Conservation (phyloP, 2,797 vertebrate genomes). For the Aldrovandia affinis region DNA sequence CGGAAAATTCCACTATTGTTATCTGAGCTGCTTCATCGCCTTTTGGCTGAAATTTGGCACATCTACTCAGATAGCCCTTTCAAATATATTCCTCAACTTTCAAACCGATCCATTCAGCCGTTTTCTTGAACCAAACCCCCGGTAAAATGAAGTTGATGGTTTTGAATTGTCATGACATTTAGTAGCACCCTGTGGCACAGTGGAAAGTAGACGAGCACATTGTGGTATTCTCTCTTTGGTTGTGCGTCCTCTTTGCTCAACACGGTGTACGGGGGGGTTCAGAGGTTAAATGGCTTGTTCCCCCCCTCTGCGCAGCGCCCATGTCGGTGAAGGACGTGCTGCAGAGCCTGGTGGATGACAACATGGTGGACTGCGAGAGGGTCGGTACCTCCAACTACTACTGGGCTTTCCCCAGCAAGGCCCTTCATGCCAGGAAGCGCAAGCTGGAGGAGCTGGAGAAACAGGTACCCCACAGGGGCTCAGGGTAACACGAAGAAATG, state of each 20-base stretch:
- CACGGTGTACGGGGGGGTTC: background rate
- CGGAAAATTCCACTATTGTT: too few species aligned
- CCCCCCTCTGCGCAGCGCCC: conserved; percentile 74
- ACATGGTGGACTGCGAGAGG: conserved; percentile 92
- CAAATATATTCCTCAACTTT: too few species aligned
- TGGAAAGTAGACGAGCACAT: background rate
- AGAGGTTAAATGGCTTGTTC: background rate
- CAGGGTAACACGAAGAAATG: background rate
- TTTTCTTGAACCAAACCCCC: too few species aligned
- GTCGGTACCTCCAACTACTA: conserved; percentile 98
- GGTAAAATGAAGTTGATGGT: too few species aligned
- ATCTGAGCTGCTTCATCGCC: too few species aligned
- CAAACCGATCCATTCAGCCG: too few species aligned
- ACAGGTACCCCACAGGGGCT: conserved; percentile 75
- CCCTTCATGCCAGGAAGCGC: conserved; percentile 80
- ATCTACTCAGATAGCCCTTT: too few species aligned
- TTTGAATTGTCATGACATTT: background rate
- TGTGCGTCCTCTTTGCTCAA: background rate
- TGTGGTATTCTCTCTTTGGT: background rate
- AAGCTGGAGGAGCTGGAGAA: conserved; percentile 83
- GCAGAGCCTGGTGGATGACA: conserved; percentile 95
- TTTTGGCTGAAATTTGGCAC: too few species aligned
- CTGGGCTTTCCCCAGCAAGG: conserved; percentile 98
- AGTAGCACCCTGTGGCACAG: background rate
- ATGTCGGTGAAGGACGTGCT: conserved; percentile 97